Evolutionary conservation across 2,888 invertebrate genomes (phyloP).

Genomic region (Byasa hedistus): DNA sequence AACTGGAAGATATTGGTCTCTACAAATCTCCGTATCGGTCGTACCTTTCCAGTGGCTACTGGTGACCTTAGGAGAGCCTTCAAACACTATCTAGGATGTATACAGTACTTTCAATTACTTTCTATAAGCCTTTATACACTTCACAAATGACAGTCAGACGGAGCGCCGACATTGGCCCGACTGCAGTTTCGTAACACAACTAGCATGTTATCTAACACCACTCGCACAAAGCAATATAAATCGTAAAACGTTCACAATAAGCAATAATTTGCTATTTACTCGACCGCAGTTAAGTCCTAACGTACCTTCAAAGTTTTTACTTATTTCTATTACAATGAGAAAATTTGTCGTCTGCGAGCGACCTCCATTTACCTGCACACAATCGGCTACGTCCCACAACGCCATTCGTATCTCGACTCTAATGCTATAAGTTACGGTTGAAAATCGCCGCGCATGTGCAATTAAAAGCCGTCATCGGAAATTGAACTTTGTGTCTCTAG

Average conservation of each 20-base stretch:
- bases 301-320: conserved; percentile 25
- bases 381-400: conserved; percentile 3
- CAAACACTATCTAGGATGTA: too few species aligned
- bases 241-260: neutral
- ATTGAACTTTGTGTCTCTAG: conserved; percentile 1
- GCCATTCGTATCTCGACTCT: conserved; percentile 4
- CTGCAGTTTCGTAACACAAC: neutral
- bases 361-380: conserved; percentile 27
- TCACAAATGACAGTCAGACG: too few species aligned
- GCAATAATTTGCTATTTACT: neutral
- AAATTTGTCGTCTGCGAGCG: conserved; percentile 25
- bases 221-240: conserved; percentile 1
- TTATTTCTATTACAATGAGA: conserved; percentile 30
- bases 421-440: neutral
- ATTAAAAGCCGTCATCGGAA: neutral
- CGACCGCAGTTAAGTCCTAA: conserved; percentile 2
- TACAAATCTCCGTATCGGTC: too few species aligned
- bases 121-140: too few species aligned
- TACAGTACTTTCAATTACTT: too few species aligned
- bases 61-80: too few species aligned
- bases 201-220: neutral
- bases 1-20: too few species aligned
- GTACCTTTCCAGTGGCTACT: too few species aligned
- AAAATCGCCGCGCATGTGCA: neutral
- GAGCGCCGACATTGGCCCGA: too few species aligned